Conservation (phyloP, 2,888 invertebrate species). For the Boloria euphrosyne region DNA sequence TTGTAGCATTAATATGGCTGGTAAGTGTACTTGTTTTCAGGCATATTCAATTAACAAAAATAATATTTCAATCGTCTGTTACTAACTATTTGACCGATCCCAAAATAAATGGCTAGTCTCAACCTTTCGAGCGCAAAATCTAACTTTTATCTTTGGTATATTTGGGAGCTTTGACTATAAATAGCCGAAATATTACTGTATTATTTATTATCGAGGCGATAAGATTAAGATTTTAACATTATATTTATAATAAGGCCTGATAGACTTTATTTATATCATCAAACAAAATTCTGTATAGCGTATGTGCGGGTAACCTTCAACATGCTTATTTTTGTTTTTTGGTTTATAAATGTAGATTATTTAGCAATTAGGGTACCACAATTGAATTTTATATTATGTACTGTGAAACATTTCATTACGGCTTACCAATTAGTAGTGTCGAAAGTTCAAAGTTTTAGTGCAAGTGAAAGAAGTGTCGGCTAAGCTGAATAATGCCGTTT, state of each 20-base stretch:
- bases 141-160: constrained; percentile 3
- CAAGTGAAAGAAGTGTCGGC: too few species aligned
- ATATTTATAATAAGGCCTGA: not conserved
- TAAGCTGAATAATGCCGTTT: too few species aligned
- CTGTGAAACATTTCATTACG: too few species aligned
- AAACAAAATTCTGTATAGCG: constrained; percentile 1
- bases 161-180: constrained; percentile 22
- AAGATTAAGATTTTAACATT: constrained; percentile 10
- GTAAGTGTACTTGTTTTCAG: constrained; percentile 25
- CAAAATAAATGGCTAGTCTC: constrained; percentile 78
- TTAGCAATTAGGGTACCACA: too few species aligned
- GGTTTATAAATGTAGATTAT: too few species aligned
- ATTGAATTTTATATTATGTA: too few species aligned
- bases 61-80: constrained; percentile 28
- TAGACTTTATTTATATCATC: not conserved
- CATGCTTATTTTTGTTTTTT: too few species aligned
- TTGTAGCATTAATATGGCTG: constrained; percentile 17
- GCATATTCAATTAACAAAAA: constrained; percentile 20
- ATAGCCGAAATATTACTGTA: not conserved
- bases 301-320: too few species aligned
- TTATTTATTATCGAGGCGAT: constrained; percentile 2
- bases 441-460: too few species aligned
- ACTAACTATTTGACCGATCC: constrained; percentile 57
- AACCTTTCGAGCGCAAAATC: constrained; percentile 44
- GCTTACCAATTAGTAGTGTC: too few species aligned